These are phyloP conservation scores for Augiades crinisus DNA, from an alignment of 2,888 invertebrate genomes.

Conservation along the genomic window DNA sequence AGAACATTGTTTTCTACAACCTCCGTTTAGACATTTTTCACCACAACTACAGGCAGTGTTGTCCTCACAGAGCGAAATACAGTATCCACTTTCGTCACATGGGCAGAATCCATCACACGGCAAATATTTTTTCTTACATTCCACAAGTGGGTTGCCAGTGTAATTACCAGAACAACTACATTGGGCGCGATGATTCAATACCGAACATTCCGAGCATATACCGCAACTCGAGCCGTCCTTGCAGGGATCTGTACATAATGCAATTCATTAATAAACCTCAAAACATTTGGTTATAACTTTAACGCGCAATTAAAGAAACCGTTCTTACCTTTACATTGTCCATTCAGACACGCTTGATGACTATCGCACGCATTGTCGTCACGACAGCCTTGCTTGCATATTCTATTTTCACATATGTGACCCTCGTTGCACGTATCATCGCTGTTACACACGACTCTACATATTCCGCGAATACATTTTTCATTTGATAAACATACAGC, in stretches of 20 bases:
- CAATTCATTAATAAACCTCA: not conserved
- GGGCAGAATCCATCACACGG: conserved; percentile 89
- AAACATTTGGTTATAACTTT: not conserved
- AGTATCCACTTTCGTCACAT: conserved; percentile 91
- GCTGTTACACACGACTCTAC: conserved; percentile 92
- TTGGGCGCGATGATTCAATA: conserved; percentile 91
- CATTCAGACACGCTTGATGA: conserved; percentile 90
- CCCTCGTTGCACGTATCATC: conserved; percentile 90
- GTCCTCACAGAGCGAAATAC: conserved; percentile 84
- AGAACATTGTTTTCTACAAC: conserved; percentile 88
- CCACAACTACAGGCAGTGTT: conserved; percentile 90
- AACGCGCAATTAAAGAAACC: not conserved
- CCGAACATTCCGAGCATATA: conserved; percentile 90
- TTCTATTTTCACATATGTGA: conserved; percentile 93
- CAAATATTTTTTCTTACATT: conserved; percentile 87
- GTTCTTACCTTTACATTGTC: conserved; percentile 87
- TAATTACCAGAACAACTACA: conserved; percentile 92
- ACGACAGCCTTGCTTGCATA: conserved; percentile 93
- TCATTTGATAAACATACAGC: conserved; percentile 92
- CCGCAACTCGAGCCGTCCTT: conserved; percentile 88
- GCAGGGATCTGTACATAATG: conserved; percentile 85
- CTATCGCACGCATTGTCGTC: conserved; percentile 89
- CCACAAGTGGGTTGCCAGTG: conserved; percentile 90
- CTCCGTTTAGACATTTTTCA: conserved; percentile 87
- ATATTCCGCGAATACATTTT: conserved; percentile 91